These are phyloP conservation scores for Nothocercus nigrocapillus DNA, from an alignment of 2,113 vertebrate species.

Conservation along the genomic window DNA sequence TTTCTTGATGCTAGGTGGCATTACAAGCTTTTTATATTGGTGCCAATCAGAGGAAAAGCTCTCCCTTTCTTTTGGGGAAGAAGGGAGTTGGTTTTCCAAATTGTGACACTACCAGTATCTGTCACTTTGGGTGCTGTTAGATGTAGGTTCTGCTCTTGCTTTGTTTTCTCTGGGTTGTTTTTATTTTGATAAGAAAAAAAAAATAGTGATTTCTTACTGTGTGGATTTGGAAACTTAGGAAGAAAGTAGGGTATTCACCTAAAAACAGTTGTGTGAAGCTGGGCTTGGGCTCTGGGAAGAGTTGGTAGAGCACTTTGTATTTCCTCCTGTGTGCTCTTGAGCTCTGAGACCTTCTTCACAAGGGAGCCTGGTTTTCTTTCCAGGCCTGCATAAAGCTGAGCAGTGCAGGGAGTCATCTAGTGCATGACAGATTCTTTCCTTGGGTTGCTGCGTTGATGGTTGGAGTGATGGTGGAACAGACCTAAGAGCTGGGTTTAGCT, in stretches of 20 bases:
- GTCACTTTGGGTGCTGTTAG: neutral
- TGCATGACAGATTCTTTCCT: neutral
- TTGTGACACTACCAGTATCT: neutral
- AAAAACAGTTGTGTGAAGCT: neutral
- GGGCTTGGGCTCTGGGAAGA: neutral
- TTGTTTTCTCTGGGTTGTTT: neutral
- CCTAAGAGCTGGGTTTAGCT: neutral
- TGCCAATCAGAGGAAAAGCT: neutral
- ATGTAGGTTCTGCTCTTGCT: neutral
- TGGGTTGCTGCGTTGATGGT: no score
- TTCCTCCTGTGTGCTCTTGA: neutral
- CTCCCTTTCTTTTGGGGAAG: neutral
- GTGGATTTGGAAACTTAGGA: neutral
- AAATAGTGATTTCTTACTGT: neutral
- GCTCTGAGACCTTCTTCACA: neutral
- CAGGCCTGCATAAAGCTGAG: neutral
- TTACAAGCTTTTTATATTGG: neutral
- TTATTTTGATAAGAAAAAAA: neutral
- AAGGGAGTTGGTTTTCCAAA: neutral
- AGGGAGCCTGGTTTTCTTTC: neutral
- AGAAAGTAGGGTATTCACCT: fast-evolving
- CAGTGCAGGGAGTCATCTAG: fast-evolving
- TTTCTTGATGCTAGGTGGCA: neutral
- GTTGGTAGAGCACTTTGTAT: neutral
- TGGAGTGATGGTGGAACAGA: neutral